Evolutionary conservation across 2,888 invertebrate genomes (phyloP), one percentile per base, ranked within the genome.

Genomic region (Dicyrtoma fusca): DNA sequence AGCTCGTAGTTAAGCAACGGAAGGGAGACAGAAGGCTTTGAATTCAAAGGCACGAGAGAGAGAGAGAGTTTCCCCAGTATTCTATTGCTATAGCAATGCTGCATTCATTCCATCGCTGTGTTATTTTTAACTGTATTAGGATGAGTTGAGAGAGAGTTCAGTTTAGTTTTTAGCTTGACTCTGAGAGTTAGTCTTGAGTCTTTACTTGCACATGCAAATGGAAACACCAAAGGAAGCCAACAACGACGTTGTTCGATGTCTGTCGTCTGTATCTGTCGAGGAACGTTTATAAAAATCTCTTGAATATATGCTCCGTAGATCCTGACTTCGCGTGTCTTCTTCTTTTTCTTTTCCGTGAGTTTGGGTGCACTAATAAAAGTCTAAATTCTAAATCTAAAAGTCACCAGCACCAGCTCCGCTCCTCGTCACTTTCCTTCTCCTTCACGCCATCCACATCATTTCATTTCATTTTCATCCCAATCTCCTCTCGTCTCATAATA

Each of bases 51-150:
- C 5, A 49, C 3, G 5, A 4, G 49, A 49, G 5, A n/a, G n/a
- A n/a, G n/a, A n/a, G 49, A 49, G 49, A 49, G 19, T 49, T 49
- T 49, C 34, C 34, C 8, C 34, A 3, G 34, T 8, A 17, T 17
- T 53, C 11, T 53, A 23, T 10, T 53, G 17, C n/a, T 53, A 17
- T 17, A 14, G 53, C 49, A 17, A 53, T 17, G 17, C 53, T 53
- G 2, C 17, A 49, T 49, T 71, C 72, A 75, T 74, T 76, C 76
- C 76, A 74, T 73, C 70, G 64, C 55, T 63, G 74, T 77, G 77
- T 77, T 78, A 78, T 78, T 78, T 78, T 78, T 78, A 78, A 78
- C 77, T 77, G 77, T 77, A 72, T 77, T 75, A 76, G 73, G 72
- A 74, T 72, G 70, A 73, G 70, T 44, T 66, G 69, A 64, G 66